Base-by-base conservation (phyloP, 2,797 vertebrate species). In the Podargus strigoides region DNA sequence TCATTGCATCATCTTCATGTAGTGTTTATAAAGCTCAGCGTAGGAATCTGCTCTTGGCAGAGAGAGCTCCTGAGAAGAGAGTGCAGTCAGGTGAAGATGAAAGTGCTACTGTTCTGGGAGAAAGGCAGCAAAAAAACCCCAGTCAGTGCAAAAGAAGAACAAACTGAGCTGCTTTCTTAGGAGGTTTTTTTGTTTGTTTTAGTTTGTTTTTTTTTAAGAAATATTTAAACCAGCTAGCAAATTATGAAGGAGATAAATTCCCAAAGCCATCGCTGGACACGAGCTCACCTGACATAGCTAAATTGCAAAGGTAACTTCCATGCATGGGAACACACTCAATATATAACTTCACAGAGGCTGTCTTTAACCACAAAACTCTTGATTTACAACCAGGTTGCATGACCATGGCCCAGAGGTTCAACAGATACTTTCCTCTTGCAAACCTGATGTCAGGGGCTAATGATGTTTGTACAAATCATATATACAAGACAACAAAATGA, bases 241-340 rank as follows among this genome's bases (percentile, higher is more conserved):
- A 56, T 53, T 5, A 64, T 18, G 23, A 74, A 73, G n/a, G 6
- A 81, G n/a, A 62, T 18, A 32, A 2, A 10, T 24, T 88, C 27
- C 18, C 28, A 22, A 76, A 78, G 21, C 9, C 3, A 3, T 34
- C 41, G 75, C 15, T 39, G 21, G 46, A 82, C 30, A 70, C 11
- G 59, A 81, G 41, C 14, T 85, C 44, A 56, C 37, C 19, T 37
- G 50, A 88, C 86, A 84, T 28, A 81, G 72, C 7, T 44, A 56
- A 39, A 56, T 26, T 58, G 30, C 21, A 55, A 82, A 76, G 17
- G 14, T 64, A 80, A 52, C 21, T 69, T 77, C n/a, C 13, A 36
- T 0, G 1, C 19, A 41, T 4, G 23, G 26, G 8, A 58, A 72
- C n/a, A 8, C 4, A 1, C 14, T 64, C 20, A 42, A 14, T 34